Conservation (phyloP, 2,797 vertebrate genomes). For the Mareca strepera region DNA sequence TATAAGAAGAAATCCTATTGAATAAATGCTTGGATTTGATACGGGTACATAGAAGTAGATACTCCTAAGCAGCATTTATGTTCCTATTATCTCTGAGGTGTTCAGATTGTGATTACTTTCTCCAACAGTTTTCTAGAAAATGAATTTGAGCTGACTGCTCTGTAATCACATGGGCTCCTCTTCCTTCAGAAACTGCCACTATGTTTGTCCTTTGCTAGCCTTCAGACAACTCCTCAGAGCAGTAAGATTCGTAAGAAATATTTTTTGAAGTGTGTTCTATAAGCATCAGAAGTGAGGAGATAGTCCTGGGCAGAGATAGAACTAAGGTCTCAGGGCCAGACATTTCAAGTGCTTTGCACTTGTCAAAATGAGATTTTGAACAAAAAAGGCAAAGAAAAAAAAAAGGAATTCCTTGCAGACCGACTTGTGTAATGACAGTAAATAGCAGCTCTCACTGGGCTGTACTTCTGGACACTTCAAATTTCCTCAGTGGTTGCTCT, state of each 20-base stretch:
- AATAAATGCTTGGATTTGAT: neutral
- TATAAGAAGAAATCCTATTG: neutral
- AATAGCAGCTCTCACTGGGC: neutral
- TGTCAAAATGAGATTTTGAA: neutral
- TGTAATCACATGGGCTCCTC: neutral
- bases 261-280: neutral
- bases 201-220: neutral
- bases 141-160: neutral
- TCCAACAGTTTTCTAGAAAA: neutral
- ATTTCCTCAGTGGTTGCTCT: neutral
- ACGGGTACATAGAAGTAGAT: neutral
- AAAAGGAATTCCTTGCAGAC: neutral
- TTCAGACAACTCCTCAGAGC: neutral
- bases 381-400: neutral
- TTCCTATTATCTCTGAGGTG: neutral
- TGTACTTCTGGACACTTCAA: neutral
- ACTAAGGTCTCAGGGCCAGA: neutral
- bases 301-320: neutral
- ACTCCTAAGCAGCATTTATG: neutral
- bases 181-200: neutral
- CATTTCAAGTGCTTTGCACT: neutral
- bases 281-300: neutral
- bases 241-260: neutral
- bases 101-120: neutral
- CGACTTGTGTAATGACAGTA: neutral